Evolutionary conservation across 2,888 invertebrate genomes (phyloP), one percentile per base, ranked within the genome.

Genomic region (Agapostemon virescens): DNA sequence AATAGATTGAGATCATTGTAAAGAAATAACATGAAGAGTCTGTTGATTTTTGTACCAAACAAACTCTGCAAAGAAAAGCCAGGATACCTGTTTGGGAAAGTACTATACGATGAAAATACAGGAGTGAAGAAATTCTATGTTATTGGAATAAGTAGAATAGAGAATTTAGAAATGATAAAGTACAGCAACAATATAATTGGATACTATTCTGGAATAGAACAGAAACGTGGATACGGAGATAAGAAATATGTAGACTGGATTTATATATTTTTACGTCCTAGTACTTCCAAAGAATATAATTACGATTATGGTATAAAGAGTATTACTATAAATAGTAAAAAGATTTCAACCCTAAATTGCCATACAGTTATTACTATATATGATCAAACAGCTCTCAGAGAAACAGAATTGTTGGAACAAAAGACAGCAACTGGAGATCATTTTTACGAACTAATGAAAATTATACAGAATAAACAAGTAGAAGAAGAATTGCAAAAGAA

Each of bases 311-410:
- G 73, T 45, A 63, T 91, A 6, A 85, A 84, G 69, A 86, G 85
- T 49, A 78, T 90, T 4, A 85, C 88, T 33, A 52, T 91, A 6
- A 88, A 89, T 38, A 87, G 87, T 76, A 86, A 85, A 72, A 90
- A 79, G 67, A 69, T 89, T 1, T 64, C 81, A 15, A 69, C 64
- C 4, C 52, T 70, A 0, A 77, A 66, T 1, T 82, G 77, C 45
- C 89, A 89, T 30, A 87, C 87, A 0, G 89, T 91, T 1, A 85
- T 92, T 11, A 89, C 91, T 45, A 80, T 92, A 49, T 93, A 93
- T 36, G 89, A 93, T 81, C 88, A 89, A 58, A 70, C 68, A 45
- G 91, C 88, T 0, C 85, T 93, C 5, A 80, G 87, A 13, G 85
- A 89, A 66, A 89, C 92, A 2, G 93, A 93, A 79, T 81, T 92